These are phyloP conservation scores for Galerucella calmariensis DNA, from an alignment of 2,888 invertebrate genomes.

Conservation along the genomic window DNA sequence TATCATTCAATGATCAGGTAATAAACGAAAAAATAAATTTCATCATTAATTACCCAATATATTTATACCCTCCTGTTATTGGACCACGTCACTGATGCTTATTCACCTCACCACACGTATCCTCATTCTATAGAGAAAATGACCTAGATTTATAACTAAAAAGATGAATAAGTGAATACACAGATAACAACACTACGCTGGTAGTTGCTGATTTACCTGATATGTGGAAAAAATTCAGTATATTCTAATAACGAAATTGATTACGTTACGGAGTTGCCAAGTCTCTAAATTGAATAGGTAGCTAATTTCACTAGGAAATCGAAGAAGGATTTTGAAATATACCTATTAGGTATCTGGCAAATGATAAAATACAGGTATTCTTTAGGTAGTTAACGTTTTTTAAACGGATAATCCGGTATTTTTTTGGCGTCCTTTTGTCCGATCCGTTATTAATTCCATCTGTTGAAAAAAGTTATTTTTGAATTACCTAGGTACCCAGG, in stretches of 20 bases:
- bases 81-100: slow-evolving; percentile 16
- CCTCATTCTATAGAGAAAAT: background rate
- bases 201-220: background rate
- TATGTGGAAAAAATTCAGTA: background rate
- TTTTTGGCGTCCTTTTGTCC: too few relatives aligned
- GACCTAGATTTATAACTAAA: background rate
- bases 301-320: background rate
- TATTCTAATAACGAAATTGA: too few relatives aligned
- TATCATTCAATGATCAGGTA: too few relatives aligned
- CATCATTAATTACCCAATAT: background rate
- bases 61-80: background rate
- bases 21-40: background rate
- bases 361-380: too few relatives aligned
- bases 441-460: too few relatives aligned
- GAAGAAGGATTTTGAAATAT: background rate
- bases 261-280: background rate
- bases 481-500: too few relatives aligned
- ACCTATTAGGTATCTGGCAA: background rate
- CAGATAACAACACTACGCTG: background rate
- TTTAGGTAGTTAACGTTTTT: too few relatives aligned
- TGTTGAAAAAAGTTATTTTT: too few relatives aligned
- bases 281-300: background rate
- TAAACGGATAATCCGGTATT: too few relatives aligned
- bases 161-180: background rate
- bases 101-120: background rate